Percentiles rank a stretch among this genome's conserved stretches.
Evolutionary conservation across 2,888 invertebrate genomes (phyloP).

Genomic region (Plagodis pulveraria): DNA sequence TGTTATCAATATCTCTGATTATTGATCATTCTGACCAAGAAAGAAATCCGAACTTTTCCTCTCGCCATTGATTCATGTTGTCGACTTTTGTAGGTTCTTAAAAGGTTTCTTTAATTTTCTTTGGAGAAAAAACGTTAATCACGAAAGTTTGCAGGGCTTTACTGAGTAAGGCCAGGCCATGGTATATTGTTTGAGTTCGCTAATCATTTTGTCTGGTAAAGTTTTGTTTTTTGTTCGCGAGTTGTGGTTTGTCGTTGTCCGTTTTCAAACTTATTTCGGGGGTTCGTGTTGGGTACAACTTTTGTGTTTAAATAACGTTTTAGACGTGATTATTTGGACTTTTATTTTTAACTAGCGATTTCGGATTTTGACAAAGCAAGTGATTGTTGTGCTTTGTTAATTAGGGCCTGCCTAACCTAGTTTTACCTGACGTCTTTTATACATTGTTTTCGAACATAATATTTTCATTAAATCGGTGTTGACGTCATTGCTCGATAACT

Average conservation of each 20-base stretch:
- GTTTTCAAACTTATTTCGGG: constrained; percentile 24
- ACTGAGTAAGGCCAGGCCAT: constrained; percentile 28
- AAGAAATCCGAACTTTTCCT: constrained; percentile 21
- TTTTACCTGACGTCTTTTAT: too few species aligned
- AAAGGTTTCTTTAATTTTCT: constrained; percentile 55
- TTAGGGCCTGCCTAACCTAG: too few species aligned
- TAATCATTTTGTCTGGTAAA: constrained; percentile 33
- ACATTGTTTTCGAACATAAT: too few species aligned
- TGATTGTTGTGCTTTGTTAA: too few species aligned
- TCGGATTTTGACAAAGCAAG: too few species aligned
- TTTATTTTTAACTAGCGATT: neutral
- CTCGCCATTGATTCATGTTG: constrained; percentile 19
- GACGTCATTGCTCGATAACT: too few species aligned
- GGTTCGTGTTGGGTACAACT: constrained; percentile 15
- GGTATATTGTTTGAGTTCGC: constrained; percentile 33
- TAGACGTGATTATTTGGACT: neutral
- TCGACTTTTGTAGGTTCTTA: constrained; percentile 36
- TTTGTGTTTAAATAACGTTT: constrained; percentile 10
- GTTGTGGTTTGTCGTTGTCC: constrained; percentile 24
- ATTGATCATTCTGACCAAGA: constrained; percentile 13
- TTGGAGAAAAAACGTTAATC: constrained; percentile 55
- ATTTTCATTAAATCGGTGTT: too few species aligned
- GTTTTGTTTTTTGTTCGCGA: constrained; percentile 20
- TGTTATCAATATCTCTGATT: constrained; percentile 15
- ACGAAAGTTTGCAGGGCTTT: constrained; percentile 50